Conservation (phyloP, 2,797 vertebrate genomes). For the Octomys mimax region DNA sequence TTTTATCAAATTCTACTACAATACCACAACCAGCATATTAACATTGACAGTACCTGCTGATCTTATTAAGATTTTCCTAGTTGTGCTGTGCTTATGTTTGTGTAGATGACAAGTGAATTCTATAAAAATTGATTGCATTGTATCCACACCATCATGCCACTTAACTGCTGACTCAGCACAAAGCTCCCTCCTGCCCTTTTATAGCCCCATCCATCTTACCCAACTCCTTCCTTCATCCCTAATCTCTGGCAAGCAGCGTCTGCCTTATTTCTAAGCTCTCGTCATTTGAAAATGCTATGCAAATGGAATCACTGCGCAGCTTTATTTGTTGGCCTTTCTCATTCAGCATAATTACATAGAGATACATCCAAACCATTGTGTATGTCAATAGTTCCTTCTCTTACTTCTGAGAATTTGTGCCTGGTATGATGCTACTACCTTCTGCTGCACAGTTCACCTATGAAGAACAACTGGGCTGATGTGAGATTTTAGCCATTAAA, state of each 20-base stretch:
- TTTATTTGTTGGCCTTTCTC: neutral
- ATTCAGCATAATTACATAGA: neutral
- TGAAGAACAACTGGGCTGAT: neutral
- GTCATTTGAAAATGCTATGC: neutral
- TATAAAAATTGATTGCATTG: neutral
- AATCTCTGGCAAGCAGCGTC: neutral
- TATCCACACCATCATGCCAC: neutral
- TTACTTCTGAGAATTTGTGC: neutral
- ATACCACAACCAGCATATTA: neutral
- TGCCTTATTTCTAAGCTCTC: neutral
- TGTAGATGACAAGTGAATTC: neutral
- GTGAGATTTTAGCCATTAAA: conserved; percentile 10
- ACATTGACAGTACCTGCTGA: neutral
- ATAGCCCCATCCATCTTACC: neutral
- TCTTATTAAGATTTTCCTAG: neutral
- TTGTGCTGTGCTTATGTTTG: neutral
- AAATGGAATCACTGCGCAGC: neutral
- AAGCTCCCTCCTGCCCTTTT: neutral
- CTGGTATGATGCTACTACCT: neutral
- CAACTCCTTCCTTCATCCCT: neutral
- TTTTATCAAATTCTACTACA: neutral
- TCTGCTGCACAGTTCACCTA: neutral
- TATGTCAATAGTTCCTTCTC: neutral
- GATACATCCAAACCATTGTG: neutral
- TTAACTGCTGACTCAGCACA: neutral